Evolutionary conservation across 2,797 vertebrate genomes (phyloP), one percentile per base, ranked within the genome.

Genomic region (Typhlichthys subterraneus): DNA sequence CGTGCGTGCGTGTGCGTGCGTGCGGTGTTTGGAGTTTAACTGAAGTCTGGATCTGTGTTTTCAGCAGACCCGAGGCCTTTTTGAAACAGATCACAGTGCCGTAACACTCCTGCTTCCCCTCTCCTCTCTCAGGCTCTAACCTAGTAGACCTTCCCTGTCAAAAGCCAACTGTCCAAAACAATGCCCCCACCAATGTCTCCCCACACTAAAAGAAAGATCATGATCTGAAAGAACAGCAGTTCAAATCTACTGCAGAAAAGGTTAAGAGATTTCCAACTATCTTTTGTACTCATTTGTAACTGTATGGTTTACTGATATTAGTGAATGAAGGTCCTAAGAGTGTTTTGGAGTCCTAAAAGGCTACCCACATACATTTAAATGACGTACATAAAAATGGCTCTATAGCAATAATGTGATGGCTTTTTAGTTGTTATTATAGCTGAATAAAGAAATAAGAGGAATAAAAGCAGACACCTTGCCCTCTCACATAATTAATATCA

Each of bases 41-140:
- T 85, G 67, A 19, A 70, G 72, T 81, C 69, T 83, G 69, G 67
- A 79, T 81, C 70, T 82, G 75, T 86, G 77, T 85, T 86, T 83
- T 79, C 84, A 82, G 65, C 68, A 81, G 74, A 85, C 75, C 63
- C 3, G 57, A 81, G 81, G 80, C 75, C 57, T 77, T 83, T 61
- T 61, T 77, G 70, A 75, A 83, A 78, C 61, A 67, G 71, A 87
- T 88, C 82, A 77, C 49, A 84, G 79, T 59, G 64, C 57, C 65
- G 67, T 61, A 65, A 83, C 77, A 67, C 59, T 57, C 57, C 49
- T 51, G 77, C 72, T 72, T 78, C 73, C 46, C 61, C 68, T 74
- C 69, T 79, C 7, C 60, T 77, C 46, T 71, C 65, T 67, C 52
- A 49, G 57, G 59, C 68, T 68, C 56, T 19, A 63, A 77, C 67